Conservation (phyloP, 2,888 invertebrate genomes). For the Drosophila monieri region DNA sequence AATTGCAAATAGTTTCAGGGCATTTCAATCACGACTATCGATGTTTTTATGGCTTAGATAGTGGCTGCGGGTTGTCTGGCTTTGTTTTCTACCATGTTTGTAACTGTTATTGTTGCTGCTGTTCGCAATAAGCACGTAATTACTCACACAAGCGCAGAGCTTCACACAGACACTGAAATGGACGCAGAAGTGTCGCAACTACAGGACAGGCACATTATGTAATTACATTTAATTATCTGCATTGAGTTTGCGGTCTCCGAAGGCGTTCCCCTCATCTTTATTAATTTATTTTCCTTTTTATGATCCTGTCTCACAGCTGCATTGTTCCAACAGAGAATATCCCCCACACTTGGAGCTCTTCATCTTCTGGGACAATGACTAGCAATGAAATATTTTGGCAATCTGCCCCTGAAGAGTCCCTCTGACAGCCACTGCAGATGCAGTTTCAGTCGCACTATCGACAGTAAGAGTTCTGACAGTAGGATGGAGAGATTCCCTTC, state of each 20-base stretch:
- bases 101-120: slow-evolving; percentile 16
- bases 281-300: slow-evolving; percentile 59
- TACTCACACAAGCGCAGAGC: slow-evolving; percentile 32
- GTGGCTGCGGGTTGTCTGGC: slow-evolving; percentile 4
- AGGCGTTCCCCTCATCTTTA: slow-evolving; percentile 44
- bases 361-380: slow-evolving; percentile 4
- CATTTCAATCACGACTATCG: not conserved
- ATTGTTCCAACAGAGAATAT: slow-evolving; percentile 17
- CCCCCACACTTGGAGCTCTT: slow-evolving; percentile 11
- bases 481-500: not conserved
- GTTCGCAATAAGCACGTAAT: slow-evolving; percentile 51
- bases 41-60: slow-evolving; percentile 1
- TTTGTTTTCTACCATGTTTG: slow-evolving; percentile 10
- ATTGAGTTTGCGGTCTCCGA: slow-evolving; percentile 65
- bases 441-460: slow-evolving; percentile 7
- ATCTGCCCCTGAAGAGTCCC: slow-evolving; percentile 43
- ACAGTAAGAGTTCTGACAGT: slow-evolving; percentile 5
- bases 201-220: slow-evolving; percentile 61
- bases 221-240: slow-evolving; percentile 78
- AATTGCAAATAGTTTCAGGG: slow-evolving; percentile 1
- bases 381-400: slow-evolving; percentile 29
- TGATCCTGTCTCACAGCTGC: slow-evolving; percentile 8
- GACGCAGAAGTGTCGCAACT: slow-evolving; percentile 16
- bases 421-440: slow-evolving; percentile 34
- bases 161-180: slow-evolving; percentile 13